Evolutionary conservation across 2,888 invertebrate genomes (phyloP).

Genomic region (Drosophila recens): DNA sequence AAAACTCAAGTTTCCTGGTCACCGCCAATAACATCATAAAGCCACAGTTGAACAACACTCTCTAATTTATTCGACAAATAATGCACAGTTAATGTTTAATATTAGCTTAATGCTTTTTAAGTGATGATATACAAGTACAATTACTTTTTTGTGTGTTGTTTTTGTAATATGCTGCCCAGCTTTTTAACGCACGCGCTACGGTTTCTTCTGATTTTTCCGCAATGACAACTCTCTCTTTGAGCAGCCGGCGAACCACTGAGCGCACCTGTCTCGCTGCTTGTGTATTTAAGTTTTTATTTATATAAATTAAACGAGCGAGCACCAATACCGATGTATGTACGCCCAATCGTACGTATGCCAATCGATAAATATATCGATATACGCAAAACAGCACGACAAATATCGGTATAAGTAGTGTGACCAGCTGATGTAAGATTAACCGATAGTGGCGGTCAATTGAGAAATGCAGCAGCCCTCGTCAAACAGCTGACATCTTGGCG

Average conservation of each 20-base stretch:
- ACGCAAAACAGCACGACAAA: too few relatives aligned
- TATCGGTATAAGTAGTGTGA: constrained; percentile 21
- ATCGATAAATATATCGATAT: constrained; percentile 23
- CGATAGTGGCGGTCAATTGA: background rate
- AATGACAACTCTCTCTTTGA: constrained; percentile 54
- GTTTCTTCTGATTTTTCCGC: constrained; percentile 48
- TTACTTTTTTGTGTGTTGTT: constrained; percentile 56
- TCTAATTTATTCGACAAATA: constrained; percentile 47
- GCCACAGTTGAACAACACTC: constrained; percentile 39
- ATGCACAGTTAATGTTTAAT: constrained; percentile 41
- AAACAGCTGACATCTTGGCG: constrained; percentile 33
- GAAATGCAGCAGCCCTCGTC: constrained; percentile 31
- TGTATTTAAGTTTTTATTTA: constrained; percentile 59
- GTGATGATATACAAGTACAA: constrained; percentile 48
- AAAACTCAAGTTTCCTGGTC: constrained; percentile 28
- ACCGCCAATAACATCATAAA: background rate
- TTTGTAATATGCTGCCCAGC: constrained; percentile 53
- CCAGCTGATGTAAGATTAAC: background rate
- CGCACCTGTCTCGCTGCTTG: constrained; percentile 46
- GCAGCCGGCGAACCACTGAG: constrained; percentile 65
- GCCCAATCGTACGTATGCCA: background rate
- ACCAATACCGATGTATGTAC: constrained; percentile 24
- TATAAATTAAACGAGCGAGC: constrained; percentile 52
- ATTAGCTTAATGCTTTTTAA: constrained; percentile 39
- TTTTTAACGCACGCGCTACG: constrained; percentile 55